These are phyloP conservation scores for Barypeithes pellucidus DNA, from an alignment of 2,888 invertebrate species.

Conservation along the genomic window DNA sequence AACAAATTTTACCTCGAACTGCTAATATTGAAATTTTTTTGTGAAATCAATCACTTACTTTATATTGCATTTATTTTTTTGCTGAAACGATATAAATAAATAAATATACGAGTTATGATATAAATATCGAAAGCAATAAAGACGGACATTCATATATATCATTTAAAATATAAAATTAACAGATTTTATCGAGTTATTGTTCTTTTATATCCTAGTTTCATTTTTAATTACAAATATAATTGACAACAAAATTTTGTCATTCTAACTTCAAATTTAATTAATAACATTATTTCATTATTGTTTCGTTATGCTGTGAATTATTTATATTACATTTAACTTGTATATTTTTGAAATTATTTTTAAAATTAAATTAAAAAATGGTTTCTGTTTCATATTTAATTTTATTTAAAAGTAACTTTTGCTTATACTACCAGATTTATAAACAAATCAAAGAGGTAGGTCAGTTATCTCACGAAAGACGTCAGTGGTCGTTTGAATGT, in stretches of 20 bases:
- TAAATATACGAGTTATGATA: not conserved
- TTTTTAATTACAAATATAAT: constrained; percentile 20
- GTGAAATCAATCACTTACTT: not conserved
- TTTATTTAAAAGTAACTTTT: too few relatives aligned
- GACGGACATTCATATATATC: not conserved
- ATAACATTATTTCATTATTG: constrained; percentile 5
- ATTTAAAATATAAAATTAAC: constrained; percentile 10
- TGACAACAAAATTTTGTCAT: constrained; percentile 12
- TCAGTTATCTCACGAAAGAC: too few relatives aligned
- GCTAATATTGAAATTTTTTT: not conserved
- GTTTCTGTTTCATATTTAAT: not conserved
- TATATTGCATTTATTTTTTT: not conserved
- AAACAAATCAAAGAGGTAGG: too few relatives aligned
- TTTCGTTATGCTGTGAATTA: not conserved
- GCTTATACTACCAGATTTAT: too few relatives aligned
- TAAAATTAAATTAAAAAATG: not conserved
- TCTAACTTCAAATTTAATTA: constrained; percentile 11
- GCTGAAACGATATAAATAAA: not conserved
- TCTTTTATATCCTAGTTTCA: constrained; percentile 8
- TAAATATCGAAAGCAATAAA: constrained; percentile 1
- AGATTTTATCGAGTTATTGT: not conserved
- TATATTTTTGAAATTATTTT: not conserved
- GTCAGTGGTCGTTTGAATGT: too few relatives aligned
- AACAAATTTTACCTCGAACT: not conserved
- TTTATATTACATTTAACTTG: constrained; percentile 9